Conservation (phyloP, 2,113 vertebrate genomes). For the Reinhardtius hippoglossoides region DNA sequence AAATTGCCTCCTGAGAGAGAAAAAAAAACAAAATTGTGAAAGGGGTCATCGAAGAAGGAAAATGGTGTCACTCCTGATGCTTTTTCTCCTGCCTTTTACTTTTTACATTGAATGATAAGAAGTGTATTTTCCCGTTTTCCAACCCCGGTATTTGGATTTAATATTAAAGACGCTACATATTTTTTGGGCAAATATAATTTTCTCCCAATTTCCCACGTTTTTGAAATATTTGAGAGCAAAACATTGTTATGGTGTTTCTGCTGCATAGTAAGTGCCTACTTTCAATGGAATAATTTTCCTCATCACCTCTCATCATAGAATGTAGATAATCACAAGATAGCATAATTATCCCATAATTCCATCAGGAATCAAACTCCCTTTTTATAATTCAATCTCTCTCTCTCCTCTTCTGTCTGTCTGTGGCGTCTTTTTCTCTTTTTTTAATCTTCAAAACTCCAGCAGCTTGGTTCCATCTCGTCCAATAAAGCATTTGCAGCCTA, state of each 20-base stretch:
- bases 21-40: slow-evolving; percentile 40
- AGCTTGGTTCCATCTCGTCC: slow-evolving; percentile 96
- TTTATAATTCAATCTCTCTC: slow-evolving; percentile 91
- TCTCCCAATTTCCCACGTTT: slow-evolving; percentile 56
- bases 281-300: slow-evolving; percentile 85
- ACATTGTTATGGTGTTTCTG: slow-evolving; percentile 81
- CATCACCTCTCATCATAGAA: slow-evolving; percentile 91
- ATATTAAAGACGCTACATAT: too few species aligned
- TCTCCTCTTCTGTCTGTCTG: slow-evolving; percentile 36
- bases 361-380: slow-evolving; percentile 97
- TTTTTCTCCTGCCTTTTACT: slow-evolving; percentile 40
- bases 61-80: slow-evolving; percentile 37
- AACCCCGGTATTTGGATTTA: too few species aligned
- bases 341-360: slow-evolving; percentile 99
- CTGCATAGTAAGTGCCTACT: slow-evolving; percentile 84
- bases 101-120: slow-evolving; percentile 34
- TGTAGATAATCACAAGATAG: slow-evolving; percentile 96
- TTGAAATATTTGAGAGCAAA: slow-evolving; percentile 75
- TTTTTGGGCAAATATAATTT: slow-evolving; percentile 54
- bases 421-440: slow-evolving; percentile 81
- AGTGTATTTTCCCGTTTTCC: too few species aligned
- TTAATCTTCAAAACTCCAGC: slow-evolving; percentile 95
- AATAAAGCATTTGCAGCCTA: slow-evolving; percentile 98
- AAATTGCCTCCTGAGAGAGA: slow-evolving; percentile 40
- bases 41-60: slow-evolving; percentile 34